Base-by-base conservation (phyloP, 1,140 invertebrate species). In the Drosophila saltans region DNA sequence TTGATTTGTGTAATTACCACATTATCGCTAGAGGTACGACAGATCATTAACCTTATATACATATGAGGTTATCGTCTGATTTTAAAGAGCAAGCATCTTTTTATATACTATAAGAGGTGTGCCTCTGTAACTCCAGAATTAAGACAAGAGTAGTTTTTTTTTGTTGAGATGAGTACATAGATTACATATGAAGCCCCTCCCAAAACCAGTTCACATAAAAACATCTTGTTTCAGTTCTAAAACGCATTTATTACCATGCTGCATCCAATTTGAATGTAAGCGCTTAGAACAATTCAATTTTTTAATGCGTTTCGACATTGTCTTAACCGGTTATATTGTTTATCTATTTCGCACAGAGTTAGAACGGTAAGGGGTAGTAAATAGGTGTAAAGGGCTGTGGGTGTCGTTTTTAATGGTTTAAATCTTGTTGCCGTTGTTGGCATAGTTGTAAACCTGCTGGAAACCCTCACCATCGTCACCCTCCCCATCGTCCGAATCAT, bases 401-500 rank as follows among this genome's bases (percentile, higher is more conserved):
- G 66, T 64, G 11, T 26, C 24, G 45, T 52, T 52, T 52, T 52
- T 26, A 3, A 3, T 8, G 21, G 74, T 65, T 64, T 89, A 88
- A 88, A 89, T 89, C 57, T 88, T 88, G 77, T 78, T 83, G 67
- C 69, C 69, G 76, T 80, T 89, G 80, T 88, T 71, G 39, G 83
- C 83, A 73, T 88, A 88, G 66, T 89, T 83, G 68, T 92, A 92
- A 78, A 92, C 91, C 16, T 91, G 90, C 83, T 91, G 91, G 76
- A 92, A 92, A 69, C 75, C 85, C 72, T 92, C 91, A 63, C 94
- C 95, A 45, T 92, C 84, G 68, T 98, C 97, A 21, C 97, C 97
- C 24, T 96, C 96, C 2, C 78, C 79, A 40, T 97, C 97, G 36
- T 98, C 97, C n/a, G 98, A 97, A 16, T 96, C 97, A 85, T 99